Conservation (phyloP, 2,797 vertebrate genomes). For the Morelia viridis region DNA sequence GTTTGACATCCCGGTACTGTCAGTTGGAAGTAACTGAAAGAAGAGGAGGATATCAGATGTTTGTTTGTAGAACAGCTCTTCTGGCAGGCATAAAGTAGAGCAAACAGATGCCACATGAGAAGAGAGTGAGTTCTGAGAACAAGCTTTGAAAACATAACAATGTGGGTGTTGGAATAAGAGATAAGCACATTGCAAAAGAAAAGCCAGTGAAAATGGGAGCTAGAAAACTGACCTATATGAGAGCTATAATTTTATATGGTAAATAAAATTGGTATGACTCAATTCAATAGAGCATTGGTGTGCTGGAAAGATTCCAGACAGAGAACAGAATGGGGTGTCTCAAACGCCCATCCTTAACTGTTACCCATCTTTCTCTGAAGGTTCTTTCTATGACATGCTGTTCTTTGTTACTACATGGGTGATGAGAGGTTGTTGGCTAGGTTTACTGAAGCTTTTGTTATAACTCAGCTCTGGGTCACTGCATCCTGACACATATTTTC, state of each 20-base stretch:
- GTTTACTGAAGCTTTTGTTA: neutral
- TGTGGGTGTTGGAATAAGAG: neutral
- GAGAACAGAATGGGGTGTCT: neutral
- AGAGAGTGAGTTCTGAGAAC: neutral
- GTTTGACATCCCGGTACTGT: conserved; percentile 36
- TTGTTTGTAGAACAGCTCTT: conserved; percentile 9
- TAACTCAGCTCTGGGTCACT: neutral
- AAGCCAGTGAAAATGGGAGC: neutral
- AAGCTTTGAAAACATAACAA: neutral
- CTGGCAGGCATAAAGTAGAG: neutral
- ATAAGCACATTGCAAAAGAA: neutral
- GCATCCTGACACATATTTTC: neutral
- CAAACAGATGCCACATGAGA: conserved; percentile 6
- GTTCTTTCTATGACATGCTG: neutral
- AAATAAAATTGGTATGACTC: neutral
- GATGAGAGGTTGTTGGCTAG: neutral
- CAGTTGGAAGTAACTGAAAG: conserved; percentile 29
- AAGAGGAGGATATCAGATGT: conserved; percentile 24
- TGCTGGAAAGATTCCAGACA: neutral
- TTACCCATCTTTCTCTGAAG: neutral
- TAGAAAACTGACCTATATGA: neutral
- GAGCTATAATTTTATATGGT: neutral
- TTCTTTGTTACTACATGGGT: neutral
- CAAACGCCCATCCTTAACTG: neutral
- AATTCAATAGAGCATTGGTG: neutral